Base-by-base conservation (phyloP, 1,140 invertebrate genomes). In the Trichomalopsis sarcophagae region DNA sequence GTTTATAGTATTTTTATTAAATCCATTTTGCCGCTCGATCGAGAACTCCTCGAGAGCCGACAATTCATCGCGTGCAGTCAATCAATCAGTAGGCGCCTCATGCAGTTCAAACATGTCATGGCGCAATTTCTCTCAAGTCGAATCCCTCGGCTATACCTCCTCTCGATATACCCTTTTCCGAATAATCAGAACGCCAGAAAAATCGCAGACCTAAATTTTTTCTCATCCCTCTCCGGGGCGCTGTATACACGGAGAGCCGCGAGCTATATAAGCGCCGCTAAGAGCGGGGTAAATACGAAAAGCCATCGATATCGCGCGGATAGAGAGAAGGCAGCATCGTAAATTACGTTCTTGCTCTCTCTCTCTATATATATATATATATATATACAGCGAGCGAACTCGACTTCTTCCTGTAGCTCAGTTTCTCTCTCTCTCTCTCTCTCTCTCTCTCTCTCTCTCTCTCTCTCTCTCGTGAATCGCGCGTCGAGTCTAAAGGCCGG, bases 341-440 rank as follows among this genome's bases (percentile, higher is more conserved):
- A 62, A 62, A 62, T 62, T 62, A 62, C 17, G 55, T 62, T 62
- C 55, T 62, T 62, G 55, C 55, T 62, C 4, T 55, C 27, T 27
- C 27, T 27, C 0, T 27, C 0, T 27, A 0, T 27, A 0, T 27
- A 0, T 27, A 0, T 27, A 0, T 1, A 0, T 27, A 0, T 36
- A 36, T 36, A 36, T 5, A 36, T 36, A 50, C 13, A n/a, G 55
- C 55, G 21, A 62, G 4, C 21, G 55, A 62, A 62, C 55, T 21
- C 55, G 17, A 62, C 55, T n/a, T 62, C 21, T n/a, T n/a, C 55
- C 40, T 44, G 40, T 27, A 27, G 27, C 40, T 44, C 40, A 44
- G 40, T 21, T n/a, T n/a, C n/a, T n/a, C n/a, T n/a, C n/a, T n/a
- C n/a, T 27, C 27, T 27, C 27, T 27, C 27, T 27, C 27, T 27